These are phyloP conservation scores for Ophthalmolycus amberensis DNA, from an alignment of 2,113 vertebrate species.

Conservation along the genomic window DNA sequence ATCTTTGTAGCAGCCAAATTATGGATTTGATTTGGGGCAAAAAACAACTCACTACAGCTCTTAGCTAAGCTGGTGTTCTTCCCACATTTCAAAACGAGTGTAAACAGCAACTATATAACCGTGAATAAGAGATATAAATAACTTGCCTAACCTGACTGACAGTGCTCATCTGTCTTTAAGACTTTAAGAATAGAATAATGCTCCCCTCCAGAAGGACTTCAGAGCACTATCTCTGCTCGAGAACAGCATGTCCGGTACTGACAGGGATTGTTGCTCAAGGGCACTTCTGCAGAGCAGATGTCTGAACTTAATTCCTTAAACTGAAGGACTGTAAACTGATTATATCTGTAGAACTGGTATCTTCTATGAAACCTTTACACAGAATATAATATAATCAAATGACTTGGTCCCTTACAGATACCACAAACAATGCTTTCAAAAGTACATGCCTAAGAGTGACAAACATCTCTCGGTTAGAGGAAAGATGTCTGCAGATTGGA, in stretches of 20 bases:
- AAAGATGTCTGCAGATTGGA: not conserved
- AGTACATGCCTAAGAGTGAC: not conserved
- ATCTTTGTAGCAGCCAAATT: not conserved
- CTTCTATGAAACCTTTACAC: not conserved
- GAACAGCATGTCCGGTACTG: conserved; percentile 35
- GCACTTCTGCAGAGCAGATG: conserved; percentile 45
- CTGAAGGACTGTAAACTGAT: conserved; percentile 12
- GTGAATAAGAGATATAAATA: conserved; percentile 4
- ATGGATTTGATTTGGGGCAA: conserved; percentile 14
- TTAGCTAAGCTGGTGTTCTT: not conserved
- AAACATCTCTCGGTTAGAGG: not conserved
- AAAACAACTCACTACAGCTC: not conserved
- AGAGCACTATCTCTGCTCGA: conserved; percentile 20
- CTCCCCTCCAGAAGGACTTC: conserved; percentile 26
- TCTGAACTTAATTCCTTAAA: conserved; percentile 19
- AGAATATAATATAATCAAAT: not conserved
- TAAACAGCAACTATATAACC: not conserved
- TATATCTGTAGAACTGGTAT: conserved; percentile 12
- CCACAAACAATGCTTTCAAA: conserved; percentile 4
- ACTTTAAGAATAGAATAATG: not conserved
- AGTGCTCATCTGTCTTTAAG: not conserved
- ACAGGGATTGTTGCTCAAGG: conserved; percentile 41
- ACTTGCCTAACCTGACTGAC: not conserved
- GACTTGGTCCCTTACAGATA: not conserved
- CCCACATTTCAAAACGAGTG: conserved; percentile 13